These are phyloP conservation scores for Entomobrya multifasciata DNA, from an alignment of 2,888 invertebrate species.

Conservation along the genomic window DNA sequence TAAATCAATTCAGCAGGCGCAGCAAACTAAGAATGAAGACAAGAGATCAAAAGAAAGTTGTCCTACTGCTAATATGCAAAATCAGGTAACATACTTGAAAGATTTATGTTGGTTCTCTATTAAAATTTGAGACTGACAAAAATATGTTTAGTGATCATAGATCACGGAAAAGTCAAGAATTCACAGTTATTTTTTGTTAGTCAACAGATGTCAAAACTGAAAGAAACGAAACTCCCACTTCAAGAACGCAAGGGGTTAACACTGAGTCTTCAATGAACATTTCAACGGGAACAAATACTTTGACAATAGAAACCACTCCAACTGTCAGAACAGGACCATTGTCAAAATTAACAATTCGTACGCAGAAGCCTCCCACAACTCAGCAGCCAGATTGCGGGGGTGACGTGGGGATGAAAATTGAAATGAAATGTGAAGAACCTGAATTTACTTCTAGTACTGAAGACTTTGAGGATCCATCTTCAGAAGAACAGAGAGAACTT, in stretches of 20 bases:
- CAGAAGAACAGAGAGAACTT: too few species aligned
- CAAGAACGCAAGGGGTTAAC: background rate
- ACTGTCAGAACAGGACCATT: background rate
- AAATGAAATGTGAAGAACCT: background rate
- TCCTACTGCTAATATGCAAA: too few species aligned
- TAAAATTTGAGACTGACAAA: background rate
- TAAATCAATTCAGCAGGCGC: background rate
- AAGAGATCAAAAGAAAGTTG: background rate
- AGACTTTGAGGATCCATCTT: background rate
- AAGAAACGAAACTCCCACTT: background rate
- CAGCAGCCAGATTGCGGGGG: conserved; percentile 2
- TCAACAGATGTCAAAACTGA: background rate
- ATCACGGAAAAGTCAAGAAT: background rate
- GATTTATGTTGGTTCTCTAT: too few species aligned
- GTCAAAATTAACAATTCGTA: conserved; percentile 27
- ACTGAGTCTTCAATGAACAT: background rate
- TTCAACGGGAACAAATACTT: background rate
- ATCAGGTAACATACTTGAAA: too few species aligned
- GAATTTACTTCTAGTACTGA: background rate
- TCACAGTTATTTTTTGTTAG: background rate
- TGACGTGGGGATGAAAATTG: background rate
- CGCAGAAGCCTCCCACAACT: background rate
- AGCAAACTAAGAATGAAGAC: background rate
- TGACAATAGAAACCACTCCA: background rate
- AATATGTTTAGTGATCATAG: background rate